Conservation (phyloP, 2,888 invertebrate genomes). For the Odontomyia ornata region DNA sequence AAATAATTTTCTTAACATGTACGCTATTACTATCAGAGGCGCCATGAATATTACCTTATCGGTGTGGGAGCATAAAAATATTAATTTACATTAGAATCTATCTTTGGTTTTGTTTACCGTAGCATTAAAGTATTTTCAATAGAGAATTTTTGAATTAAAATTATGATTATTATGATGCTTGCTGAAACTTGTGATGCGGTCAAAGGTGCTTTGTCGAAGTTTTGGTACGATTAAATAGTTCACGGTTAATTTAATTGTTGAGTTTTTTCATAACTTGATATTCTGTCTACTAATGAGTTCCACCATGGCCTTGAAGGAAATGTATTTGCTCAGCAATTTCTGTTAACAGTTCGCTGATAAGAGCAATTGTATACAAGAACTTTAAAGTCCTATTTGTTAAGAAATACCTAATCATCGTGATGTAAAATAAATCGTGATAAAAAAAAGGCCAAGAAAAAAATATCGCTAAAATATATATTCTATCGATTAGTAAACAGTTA, state of each 20-base stretch:
- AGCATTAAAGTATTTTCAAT: neutral
- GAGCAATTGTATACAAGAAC: too few relatives aligned
- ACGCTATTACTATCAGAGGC: neutral
- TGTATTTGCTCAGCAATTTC: too few relatives aligned
- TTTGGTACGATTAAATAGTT: constrained; percentile 6
- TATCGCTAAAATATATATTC: too few relatives aligned
- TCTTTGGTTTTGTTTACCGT: neutral
- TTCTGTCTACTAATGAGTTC: too few relatives aligned
- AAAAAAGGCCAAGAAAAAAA: too few relatives aligned
- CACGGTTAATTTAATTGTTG: neutral
- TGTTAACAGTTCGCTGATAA: too few relatives aligned
- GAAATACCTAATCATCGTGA: too few relatives aligned
- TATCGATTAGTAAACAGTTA: too few relatives aligned
- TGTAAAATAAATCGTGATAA: too few relatives aligned
- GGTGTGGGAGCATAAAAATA: neutral
- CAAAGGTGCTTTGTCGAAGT: neutral
- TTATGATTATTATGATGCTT: neutral
- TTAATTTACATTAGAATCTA: neutral
- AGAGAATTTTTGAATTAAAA: neutral
- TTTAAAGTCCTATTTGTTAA: too few relatives aligned
- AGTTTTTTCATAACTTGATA: neutral
- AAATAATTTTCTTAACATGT: too few relatives aligned
- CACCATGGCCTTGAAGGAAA: too few relatives aligned
- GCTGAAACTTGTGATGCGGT: neutral
- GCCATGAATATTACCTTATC: neutral